Percentiles rank a stretch among this genome's conserved stretches.
phyloP scores from a whole-genome alignment of 2,113 vertebrate species.

The Perca fluviatilis region DNA sequence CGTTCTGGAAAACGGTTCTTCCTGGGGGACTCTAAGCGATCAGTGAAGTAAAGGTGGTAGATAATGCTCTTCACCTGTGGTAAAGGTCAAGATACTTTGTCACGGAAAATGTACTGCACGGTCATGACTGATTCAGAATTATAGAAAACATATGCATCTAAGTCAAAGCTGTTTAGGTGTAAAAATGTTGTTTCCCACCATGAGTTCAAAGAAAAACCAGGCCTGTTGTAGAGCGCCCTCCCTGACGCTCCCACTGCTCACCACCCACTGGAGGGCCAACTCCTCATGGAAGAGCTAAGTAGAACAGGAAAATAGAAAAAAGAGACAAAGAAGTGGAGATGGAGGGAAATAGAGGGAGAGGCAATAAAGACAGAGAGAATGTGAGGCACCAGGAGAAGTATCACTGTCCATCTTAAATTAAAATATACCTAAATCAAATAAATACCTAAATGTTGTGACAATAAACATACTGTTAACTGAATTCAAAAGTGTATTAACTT shows the following conservation, averaged over 20 bases:
- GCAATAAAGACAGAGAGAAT: conserved; percentile 32
- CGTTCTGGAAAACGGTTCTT: conserved; percentile 98
- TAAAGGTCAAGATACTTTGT: background rate
- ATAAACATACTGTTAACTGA: conserved; percentile 2
- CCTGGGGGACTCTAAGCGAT: conserved; percentile 93
- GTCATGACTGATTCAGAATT: background rate
- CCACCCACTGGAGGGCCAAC: conserved; percentile 98
- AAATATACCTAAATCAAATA: background rate
- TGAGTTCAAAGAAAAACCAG: conserved; percentile 99
- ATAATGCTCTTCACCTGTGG: conserved; percentile 98
- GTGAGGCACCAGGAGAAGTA: conserved; percentile 43
- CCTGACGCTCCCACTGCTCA: conserved; percentile 97
- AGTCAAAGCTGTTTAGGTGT: background rate
- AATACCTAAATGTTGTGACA: background rate
- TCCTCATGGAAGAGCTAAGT: conserved; percentile 97
- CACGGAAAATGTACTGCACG: background rate
- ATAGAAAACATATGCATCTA: background rate
- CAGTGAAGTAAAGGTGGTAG: conserved; percentile 97
- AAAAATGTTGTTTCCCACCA: conserved; percentile 87
- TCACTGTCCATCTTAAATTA: background rate
- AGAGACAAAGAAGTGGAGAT: conserved; percentile 22
- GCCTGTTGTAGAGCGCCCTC: conserved; percentile 97
- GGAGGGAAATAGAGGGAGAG: conserved; percentile 7
- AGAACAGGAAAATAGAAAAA: conserved; percentile 11
- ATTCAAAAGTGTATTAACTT: conserved; percentile 6